Percentiles rank a stretch among this genome's conserved stretches.
These are phyloP conservation scores for Platyrinchus mystaceus DNA, from an alignment of 2,797 vertebrate species.

Conservation along the genomic window DNA sequence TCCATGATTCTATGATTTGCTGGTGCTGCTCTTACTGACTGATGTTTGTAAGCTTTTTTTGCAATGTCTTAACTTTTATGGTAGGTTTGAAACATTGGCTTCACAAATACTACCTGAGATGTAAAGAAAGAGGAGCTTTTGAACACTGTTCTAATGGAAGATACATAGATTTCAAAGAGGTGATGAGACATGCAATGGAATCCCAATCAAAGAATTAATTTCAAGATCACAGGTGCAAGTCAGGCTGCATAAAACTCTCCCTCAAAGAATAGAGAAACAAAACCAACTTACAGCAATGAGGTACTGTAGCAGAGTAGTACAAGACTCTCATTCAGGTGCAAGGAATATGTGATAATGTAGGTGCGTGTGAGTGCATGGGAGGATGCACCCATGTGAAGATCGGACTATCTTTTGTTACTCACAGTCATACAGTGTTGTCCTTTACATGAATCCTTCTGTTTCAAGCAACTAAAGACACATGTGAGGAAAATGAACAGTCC, in stretches of 20 bases:
- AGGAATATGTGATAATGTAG: background rate
- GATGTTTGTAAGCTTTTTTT: background rate
- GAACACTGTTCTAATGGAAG: background rate
- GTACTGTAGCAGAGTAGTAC: background rate
- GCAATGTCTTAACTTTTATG: background rate
- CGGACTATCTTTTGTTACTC: background rate
- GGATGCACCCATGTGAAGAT: background rate
- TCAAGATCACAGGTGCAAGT: background rate
- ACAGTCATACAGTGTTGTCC: background rate
- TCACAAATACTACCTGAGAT: background rate
- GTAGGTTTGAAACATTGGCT: background rate
- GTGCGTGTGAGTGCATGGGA: background rate
- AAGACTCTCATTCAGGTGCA: rapidly evolving
- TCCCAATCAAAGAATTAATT: background rate
- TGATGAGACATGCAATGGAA: background rate
- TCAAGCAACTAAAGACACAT: background rate
- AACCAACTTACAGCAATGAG: background rate
- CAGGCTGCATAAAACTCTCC: background rate
- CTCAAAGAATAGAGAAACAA: background rate
- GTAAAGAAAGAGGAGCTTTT: background rate
- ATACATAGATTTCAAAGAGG: background rate
- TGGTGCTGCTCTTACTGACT: background rate
- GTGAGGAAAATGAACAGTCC: background rate
- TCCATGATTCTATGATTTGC: background rate
- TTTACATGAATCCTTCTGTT: background rate